These are phyloP conservation scores for Oedothorax gibbosus DNA, from an alignment of 1,140 invertebrate genomes.

Conservation along the genomic window DNA sequence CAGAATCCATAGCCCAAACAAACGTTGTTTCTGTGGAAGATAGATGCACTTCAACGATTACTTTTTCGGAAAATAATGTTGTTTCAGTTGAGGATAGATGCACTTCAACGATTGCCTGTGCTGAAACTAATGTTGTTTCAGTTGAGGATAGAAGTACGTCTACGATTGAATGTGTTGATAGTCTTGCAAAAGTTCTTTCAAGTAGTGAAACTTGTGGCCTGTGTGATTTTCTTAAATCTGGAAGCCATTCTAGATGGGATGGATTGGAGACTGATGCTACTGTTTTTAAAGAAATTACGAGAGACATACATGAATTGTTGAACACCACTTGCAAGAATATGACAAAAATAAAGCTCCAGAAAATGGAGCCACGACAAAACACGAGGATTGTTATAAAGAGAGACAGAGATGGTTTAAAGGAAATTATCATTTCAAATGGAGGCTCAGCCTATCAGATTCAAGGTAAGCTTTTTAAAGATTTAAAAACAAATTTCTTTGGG, in stretches of 20 bases:
- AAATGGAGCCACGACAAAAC: constrained; percentile 1
- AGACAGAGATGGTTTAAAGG: constrained; percentile 17
- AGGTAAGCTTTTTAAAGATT: constrained; percentile 15
- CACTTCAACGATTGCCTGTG: too few relatives aligned
- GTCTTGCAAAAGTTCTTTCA: constrained; percentile 7
- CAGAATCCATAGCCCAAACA: neutral
- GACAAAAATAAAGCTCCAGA: constrained; percentile 7
- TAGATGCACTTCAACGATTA: too few relatives aligned
- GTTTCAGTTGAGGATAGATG: too few relatives aligned
- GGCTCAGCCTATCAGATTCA: constrained; percentile 13
- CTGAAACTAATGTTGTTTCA: too few relatives aligned
- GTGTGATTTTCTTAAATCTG: constrained; percentile 40
- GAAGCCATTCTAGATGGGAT: constrained; percentile 33
- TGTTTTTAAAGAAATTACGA: constrained; percentile 20
- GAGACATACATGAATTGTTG: constrained; percentile 19
- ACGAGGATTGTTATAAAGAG: constrained; percentile 14
- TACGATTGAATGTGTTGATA: constrained; percentile 5
- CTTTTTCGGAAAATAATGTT: too few relatives aligned
- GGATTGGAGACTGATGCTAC: constrained; percentile 34
- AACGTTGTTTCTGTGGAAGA: too few relatives aligned
- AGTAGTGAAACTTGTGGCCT: constrained; percentile 23
- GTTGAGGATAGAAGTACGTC: neutral
- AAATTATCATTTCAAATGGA: constrained; percentile 33
- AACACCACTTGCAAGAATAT: neutral
- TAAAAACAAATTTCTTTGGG: neutral